Base-by-base conservation (phyloP, 2,113 vertebrate genomes). In the Pseudopipra pipra region DNA sequence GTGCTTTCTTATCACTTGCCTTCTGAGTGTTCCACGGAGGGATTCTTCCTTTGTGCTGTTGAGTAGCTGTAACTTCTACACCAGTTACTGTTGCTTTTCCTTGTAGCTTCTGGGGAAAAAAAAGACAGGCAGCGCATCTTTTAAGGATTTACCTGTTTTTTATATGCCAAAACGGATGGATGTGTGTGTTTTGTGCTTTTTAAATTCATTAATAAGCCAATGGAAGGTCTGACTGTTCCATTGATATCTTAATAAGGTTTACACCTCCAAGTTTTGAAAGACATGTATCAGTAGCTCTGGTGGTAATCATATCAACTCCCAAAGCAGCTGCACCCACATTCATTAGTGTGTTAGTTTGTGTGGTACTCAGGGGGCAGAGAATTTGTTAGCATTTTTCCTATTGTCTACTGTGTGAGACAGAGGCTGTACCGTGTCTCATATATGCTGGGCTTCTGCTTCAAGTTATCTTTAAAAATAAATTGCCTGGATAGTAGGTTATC, bases 391-490 rank as follows among this genome's bases (percentile, higher is more conserved):
- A 15, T 77, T 85, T 89, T 95, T 63, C 51, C 39, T 39, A 0
- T 72, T 82, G 51, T 59, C 55, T 61, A 0, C 35, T 47, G 18
- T 41, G 28, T 62, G 27, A 62, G 37, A 30, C 61, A 10, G 12
- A 33, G 49, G 15, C 63, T 87, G 33, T 85, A 41, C 59, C n/a
- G 22, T 62, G 11, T 85, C 54, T 82, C 27, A 4, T 23, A 6
- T 25, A 87, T 33, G 31, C 43, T 63, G 54, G 54, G 52, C 8
- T 91, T 93, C 65, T 94, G 71, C 79, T 93, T 91, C 61, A 85
- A 77, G 49, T 95, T 95, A 62, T 93, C 94, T 96, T 89, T 59
- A 28, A 93, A 90, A 81, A 55, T 78, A 88, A 63, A 24, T 68
- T 85, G 63, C 66, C 56, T 81, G 66, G 9, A 30, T 94, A 86